Evolutionary conservation across 2,113 vertebrate genomes (phyloP).

Genomic region (Progne subis): DNA sequence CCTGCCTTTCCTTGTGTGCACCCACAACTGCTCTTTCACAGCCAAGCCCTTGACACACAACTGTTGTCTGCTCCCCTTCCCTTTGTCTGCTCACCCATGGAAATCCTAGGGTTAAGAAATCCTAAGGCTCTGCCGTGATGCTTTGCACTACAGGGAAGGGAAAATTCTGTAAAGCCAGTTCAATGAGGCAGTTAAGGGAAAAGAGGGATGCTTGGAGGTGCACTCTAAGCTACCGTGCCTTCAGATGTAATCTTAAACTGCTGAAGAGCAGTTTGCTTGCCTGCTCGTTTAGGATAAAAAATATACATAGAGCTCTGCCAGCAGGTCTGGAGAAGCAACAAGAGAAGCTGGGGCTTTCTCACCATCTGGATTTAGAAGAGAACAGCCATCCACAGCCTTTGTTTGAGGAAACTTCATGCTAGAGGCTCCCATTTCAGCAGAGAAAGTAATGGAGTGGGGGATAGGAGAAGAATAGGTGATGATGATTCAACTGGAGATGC

Average conservation of each 20-base stretch:
- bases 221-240: neutral
- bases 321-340: neutral
- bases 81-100: neutral
- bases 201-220: neutral
- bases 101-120: neutral
- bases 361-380: neutral
- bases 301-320: neutral
- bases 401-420: rapidly evolving
- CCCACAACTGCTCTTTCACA: neutral
- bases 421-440: neutral
- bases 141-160: neutral
- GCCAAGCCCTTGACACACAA: neutral
- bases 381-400: neutral
- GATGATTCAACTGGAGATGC: neutral
- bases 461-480: neutral
- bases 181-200: neutral
- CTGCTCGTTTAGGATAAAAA: neutral
- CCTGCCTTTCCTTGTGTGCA: neutral
- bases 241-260: neutral
- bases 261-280: neutral
- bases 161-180: neutral
- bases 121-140: neutral
- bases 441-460: neutral
- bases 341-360: neutral
- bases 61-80: neutral